phyloP scores from a whole-genome alignment of 2,888 invertebrate genomes.

The Hanleya hanleyi region DNA sequence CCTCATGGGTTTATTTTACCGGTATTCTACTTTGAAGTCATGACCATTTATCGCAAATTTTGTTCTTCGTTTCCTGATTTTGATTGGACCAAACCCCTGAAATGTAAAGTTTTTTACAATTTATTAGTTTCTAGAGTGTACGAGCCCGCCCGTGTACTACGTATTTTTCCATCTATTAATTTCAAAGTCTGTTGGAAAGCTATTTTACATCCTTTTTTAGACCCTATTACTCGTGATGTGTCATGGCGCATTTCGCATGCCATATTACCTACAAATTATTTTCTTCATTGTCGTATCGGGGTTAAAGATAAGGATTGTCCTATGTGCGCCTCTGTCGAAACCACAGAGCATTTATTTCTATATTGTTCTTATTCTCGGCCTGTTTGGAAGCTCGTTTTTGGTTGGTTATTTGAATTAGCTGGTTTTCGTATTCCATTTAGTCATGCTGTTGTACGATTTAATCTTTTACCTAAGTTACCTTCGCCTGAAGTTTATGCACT shows the following conservation, averaged over 20 bases:
- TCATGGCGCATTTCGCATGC: background rate
- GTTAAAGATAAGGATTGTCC: too few relatives aligned
- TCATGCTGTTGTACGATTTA: background rate
- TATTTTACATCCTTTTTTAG: background rate
- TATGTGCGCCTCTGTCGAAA: background rate
- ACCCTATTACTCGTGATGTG: background rate
- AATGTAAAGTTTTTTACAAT: background rate
- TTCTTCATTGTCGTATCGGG: background rate
- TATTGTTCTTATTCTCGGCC: background rate
- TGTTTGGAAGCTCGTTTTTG: background rate
- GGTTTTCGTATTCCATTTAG: background rate
- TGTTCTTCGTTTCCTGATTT: background rate
- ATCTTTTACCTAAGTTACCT: background rate
- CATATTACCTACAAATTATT: background rate
- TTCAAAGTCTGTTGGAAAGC: background rate
- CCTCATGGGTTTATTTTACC: background rate
- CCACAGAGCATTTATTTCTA: background rate
- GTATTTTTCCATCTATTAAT: background rate
- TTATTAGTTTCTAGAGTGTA: background rate
- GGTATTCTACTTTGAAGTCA: background rate
- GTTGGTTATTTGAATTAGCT: background rate
- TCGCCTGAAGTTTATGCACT: background rate
- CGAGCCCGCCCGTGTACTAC: background rate
- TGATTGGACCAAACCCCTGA: background rate
- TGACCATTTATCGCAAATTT: background rate